Conservation (phyloP, 1,140 invertebrate genomes). For the Zaprionus nigranus region DNA sequence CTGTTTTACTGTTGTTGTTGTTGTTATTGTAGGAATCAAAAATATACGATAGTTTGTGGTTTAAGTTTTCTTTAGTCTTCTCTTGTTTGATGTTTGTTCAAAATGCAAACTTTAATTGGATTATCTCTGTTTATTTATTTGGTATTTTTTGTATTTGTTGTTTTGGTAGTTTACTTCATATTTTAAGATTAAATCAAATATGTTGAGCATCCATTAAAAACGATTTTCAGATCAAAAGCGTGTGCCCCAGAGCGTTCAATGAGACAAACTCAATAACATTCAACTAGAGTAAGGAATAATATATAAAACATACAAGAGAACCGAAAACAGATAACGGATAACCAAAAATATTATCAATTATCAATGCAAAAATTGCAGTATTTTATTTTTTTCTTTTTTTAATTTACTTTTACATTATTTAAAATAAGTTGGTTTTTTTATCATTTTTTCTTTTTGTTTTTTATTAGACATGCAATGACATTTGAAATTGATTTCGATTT, state of each 20-base stretch:
- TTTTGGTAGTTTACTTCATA: slow-evolving; percentile 25
- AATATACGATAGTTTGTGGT: slow-evolving; percentile 26
- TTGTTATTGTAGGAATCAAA: slow-evolving; percentile 29
- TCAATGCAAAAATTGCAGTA: slow-evolving; percentile 40
- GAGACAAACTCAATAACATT: slow-evolving; percentile 82
- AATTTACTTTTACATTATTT: slow-evolving; percentile 24
- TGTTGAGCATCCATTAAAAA: slow-evolving; percentile 73
- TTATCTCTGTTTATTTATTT: slow-evolving; percentile 33
- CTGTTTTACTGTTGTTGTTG: slow-evolving; percentile 45
- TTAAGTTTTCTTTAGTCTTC: slow-evolving; percentile 42
- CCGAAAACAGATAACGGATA: slow-evolving; percentile 43
- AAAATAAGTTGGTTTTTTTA: slow-evolving; percentile 6
- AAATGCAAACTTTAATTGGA: slow-evolving; percentile 63
- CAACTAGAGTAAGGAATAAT: slow-evolving; percentile 69
- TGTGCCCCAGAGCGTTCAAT: slow-evolving; percentile 81
- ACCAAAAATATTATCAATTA: slow-evolving; percentile 48
- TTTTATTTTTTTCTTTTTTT: slow-evolving; percentile 10
- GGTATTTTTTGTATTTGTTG: slow-evolving; percentile 24
- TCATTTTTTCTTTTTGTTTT: slow-evolving; percentile 11
- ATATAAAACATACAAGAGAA: slow-evolving; percentile 56
- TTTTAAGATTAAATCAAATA: slow-evolving; percentile 41
- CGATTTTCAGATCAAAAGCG: slow-evolving; percentile 70
- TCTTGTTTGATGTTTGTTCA: slow-evolving; percentile 37
- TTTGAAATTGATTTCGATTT: slow-evolving; percentile 53
- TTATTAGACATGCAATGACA: slow-evolving; percentile 68